Evolutionary conservation across 2,888 invertebrate species (phyloP), one percentile per base, ranked within the genome.

Genomic region (Drosophila ezoana): DNA sequence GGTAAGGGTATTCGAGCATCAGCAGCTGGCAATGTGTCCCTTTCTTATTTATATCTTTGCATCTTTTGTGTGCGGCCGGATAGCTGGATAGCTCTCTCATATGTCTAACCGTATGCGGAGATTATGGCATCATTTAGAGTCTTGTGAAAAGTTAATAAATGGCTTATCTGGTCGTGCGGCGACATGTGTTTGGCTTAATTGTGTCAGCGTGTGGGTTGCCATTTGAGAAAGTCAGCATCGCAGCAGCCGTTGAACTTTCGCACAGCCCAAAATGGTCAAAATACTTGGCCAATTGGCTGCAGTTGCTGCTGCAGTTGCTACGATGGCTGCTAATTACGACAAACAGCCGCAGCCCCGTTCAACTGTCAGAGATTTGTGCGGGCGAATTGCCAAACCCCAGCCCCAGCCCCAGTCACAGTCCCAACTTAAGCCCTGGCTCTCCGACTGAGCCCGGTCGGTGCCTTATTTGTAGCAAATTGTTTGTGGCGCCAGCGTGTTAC

Each of bases 401-500:
- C 18, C 10, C 18, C 62, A 48, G 8, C 11, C 18, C 8, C 44
- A 14, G 45, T 14, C 14, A 48, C 8, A 32, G 28, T 11, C 14
- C 0, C 49, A 52, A 18, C n/a, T 40, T 40, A 54, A 48, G 38
- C 5, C 49, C 23, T 45, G 56, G 56, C 11, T 18, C 18, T 35
- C 28, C 8, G 11, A 47, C 54, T 40, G 47, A 47, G 13, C 9
- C 35, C 65, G 20, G 89, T 86, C 87, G 90, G 87, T 89, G 80
- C 91, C 90, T 90, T 90, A 90, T 90, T 90, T 90, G 90, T 87
- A 88, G 81, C 90, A 78, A 88, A 89, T 91, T 85, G 85, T 83
- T 91, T 90, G 81, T 91, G 82, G 82, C 82, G 82, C 89, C 89
- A 88, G 63, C 52, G 62, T 45, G 40, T 63, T 63, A 69, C 65